Evolutionary conservation across 2,797 vertebrate genomes (phyloP), one percentile per base, ranked within the genome.

Genomic region (Characodon lateralis): DNA sequence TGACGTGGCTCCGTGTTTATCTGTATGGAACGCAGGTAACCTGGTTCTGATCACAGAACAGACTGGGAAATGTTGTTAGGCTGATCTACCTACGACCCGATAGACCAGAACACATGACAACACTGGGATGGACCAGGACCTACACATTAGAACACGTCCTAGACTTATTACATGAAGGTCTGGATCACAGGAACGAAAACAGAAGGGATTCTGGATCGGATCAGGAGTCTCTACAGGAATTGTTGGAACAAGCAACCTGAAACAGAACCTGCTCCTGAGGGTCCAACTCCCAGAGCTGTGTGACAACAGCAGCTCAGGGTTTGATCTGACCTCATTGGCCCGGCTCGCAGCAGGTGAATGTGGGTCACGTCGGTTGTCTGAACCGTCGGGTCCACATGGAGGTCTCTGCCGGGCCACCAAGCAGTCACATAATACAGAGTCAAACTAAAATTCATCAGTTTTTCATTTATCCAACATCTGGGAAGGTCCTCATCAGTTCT

Each of bases 241-340:
- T 46, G 43, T 46, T 46, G 43, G 43, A 46, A 10, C 7, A 46
- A 46, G 7, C 43, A 46, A 46, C 43, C 7, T 7, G 43, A 10
- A 46, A 4, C 10, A n/a, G 9, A 61, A 28, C 59, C n/a, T 12
- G 8, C n/a, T 31, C 31, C 26, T 5, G 59, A 16, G 26, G 28
- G 39, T 12, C 66, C 43, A 69, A 46, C 22, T 46, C 66, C 41
- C 71, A 74, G 69, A 70, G 43, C 12, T 0, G 5, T 24, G 70
- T n/a, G 51, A 12, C 50, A 51, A 35, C 9, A 70, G 73, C 76
- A 76, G 79, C 75, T 74, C 70, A 78, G 77, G 69, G 10, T 79
- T 81, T 90, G 86, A 87, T 89, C 72, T 59, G 9, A 0, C 43
- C 39, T 82, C 53, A 6, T 35, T 53, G 3, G 63, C 56, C 74